These are phyloP conservation scores for Glareola pratincola DNA, from an alignment of 2,113 vertebrate species.

Conservation along the genomic window DNA sequence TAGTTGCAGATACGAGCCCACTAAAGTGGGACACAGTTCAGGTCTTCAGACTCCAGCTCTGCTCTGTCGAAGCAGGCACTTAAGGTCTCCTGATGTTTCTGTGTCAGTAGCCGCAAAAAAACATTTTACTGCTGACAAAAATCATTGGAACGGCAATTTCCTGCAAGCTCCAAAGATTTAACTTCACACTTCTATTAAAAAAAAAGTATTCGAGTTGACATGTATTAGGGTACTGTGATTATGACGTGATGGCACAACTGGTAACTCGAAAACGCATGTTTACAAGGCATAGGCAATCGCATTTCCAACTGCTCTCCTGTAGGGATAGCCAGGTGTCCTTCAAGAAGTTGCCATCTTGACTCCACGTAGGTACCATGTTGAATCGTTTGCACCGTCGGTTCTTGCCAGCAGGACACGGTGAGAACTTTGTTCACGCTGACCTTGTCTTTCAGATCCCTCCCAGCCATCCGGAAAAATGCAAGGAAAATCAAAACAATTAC, in stretches of 20 bases:
- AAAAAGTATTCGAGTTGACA: not conserved
- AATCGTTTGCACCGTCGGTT: not conserved
- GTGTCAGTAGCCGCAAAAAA: slow-evolving; percentile 49
- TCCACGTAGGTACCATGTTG: slow-evolving; percentile 44
- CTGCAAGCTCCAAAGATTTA: slow-evolving; percentile 46
- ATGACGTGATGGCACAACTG: slow-evolving; percentile 63
- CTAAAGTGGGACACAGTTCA: slow-evolving; percentile 33
- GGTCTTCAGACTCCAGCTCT: slow-evolving; percentile 47
- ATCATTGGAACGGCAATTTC: slow-evolving; percentile 5
- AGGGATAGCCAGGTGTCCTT: slow-evolving; percentile 16
- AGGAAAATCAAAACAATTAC: slow-evolving; percentile 6
- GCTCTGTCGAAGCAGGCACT: slow-evolving; percentile 70
- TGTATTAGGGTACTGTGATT: slow-evolving; percentile 52
- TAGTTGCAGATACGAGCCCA: slow-evolving; percentile 36
- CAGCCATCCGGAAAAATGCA: not conserved
- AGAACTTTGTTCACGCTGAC: not conserved
- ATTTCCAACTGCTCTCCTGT: slow-evolving; percentile 33
- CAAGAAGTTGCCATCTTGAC: slow-evolving; percentile 7
- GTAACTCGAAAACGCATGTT: slow-evolving; percentile 70
- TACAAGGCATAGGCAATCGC: slow-evolving; percentile 49
- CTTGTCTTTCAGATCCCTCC: not conserved
- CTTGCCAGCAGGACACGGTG: slow-evolving; percentile 27
- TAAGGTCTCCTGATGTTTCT: slow-evolving; percentile 72
- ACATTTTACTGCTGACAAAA: slow-evolving; percentile 30
- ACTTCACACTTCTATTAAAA: slow-evolving; percentile 40